Percentiles rank a stretch among this genome's conserved stretches.
phyloP scores from a whole-genome alignment of 2,797 vertebrate genomes.

The Muscicapa striata region DNA sequence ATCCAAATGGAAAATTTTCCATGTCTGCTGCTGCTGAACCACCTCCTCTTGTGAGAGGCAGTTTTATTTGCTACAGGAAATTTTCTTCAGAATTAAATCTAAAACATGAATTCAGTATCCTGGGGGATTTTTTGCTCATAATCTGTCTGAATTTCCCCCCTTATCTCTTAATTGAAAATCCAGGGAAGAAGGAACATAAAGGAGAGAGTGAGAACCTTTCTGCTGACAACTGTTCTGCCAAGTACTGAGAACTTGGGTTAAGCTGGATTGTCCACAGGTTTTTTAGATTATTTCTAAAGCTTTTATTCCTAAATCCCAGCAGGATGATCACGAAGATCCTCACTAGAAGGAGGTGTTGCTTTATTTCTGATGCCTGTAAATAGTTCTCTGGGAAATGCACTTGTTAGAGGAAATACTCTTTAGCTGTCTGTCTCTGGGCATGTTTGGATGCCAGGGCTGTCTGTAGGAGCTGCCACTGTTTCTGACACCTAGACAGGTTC shows the following conservation, averaged over 20 bases:
- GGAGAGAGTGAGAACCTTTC: background rate
- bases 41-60: background rate
- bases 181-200: background rate
- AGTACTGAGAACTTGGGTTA: background rate
- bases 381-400: background rate
- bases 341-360: background rate
- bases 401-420: background rate
- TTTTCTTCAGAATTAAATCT: slow-evolving; percentile 6
- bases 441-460: background rate
- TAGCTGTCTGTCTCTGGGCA: background rate
- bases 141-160: background rate
- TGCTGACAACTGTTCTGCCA: background rate
- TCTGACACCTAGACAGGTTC: background rate
- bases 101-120: background rate
- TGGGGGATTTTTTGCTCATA: background rate
- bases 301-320: background rate
- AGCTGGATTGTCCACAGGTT: background rate
- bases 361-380: slow-evolving; percentile 10
- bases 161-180: background rate
- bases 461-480: background rate
- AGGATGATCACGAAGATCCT: background rate
- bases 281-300: background rate
- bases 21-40: background rate
- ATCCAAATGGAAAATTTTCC: background rate
- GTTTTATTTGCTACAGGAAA: background rate